Conservation (phyloP, 1,140 invertebrate species). For the Matsumurasca onukii region DNA sequence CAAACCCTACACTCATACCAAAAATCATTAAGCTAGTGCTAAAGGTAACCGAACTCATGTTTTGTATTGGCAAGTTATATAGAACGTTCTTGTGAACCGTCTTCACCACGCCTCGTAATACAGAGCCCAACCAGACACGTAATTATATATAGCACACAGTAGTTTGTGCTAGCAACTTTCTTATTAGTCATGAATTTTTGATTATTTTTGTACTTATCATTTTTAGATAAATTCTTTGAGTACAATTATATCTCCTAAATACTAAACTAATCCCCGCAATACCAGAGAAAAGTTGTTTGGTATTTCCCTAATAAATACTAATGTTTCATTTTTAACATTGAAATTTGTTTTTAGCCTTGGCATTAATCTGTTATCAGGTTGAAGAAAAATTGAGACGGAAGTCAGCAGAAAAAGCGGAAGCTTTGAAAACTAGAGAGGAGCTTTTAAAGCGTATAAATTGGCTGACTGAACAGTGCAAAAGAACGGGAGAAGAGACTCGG, state of each 20-base stretch:
- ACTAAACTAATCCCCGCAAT: neutral
- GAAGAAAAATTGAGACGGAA: constrained; percentile 13
- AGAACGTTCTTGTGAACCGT: too few relatives aligned
- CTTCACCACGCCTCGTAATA: too few relatives aligned
- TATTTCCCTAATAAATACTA: too few relatives aligned
- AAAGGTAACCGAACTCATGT: too few relatives aligned
- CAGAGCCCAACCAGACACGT: too few relatives aligned
- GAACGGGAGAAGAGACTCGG: neutral
- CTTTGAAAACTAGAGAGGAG: neutral
- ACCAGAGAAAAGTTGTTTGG: too few relatives aligned
- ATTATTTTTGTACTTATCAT: neutral
- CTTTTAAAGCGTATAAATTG: neutral
- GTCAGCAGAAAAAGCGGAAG: neutral
- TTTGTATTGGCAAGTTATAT: too few relatives aligned
- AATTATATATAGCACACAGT: neutral
- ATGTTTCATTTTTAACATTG: neutral
- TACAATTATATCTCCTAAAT: neutral
- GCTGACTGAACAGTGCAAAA: neutral
- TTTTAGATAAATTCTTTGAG: neutral
- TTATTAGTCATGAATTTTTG: neutral
- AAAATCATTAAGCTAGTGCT: too few relatives aligned
- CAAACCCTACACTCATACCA: too few relatives aligned
- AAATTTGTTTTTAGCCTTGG: neutral
- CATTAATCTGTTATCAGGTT: constrained; percentile 1
- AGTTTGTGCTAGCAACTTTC: neutral